These are phyloP conservation scores for Cydia amplana DNA, from an alignment of 1,140 invertebrate genomes.

Conservation along the genomic window DNA sequence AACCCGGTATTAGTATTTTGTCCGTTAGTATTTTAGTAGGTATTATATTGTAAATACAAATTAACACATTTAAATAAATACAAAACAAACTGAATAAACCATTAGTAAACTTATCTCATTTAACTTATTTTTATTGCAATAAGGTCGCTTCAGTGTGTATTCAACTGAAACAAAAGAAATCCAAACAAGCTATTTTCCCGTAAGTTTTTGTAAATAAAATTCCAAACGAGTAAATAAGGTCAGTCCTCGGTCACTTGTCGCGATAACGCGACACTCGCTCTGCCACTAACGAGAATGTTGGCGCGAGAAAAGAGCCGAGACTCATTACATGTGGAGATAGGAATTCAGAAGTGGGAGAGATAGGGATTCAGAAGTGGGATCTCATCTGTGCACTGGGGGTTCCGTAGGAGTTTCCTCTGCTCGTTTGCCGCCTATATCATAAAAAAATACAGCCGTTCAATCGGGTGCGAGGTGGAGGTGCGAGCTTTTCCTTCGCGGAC, in stretches of 20 bases:
- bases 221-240: conserved; percentile 2
- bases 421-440: too few relatives aligned
- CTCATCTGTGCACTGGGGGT: not conserved
- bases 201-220: conserved; percentile 2
- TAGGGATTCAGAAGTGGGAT: not conserved
- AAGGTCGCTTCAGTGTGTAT: not conserved
- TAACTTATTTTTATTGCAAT: not conserved
- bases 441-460: too few relatives aligned
- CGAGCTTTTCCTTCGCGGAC: too few relatives aligned
- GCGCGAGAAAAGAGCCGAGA: not conserved
- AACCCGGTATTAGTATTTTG: too few relatives aligned
- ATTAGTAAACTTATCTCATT: not conserved
- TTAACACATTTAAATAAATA: not conserved
- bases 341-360: not conserved
- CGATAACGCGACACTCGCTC: not conserved
- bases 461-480: too few relatives aligned
- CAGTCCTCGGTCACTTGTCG: not conserved
- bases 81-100: not conserved
- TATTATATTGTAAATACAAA: too few relatives aligned
- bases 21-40: too few relatives aligned
- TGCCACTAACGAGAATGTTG: not conserved
- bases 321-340: not conserved
- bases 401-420: not conserved
- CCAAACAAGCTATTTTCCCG: not conserved
- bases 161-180: not conserved